Evolutionary conservation across 2,888 invertebrate genomes (phyloP), one percentile per base, ranked within the genome.

Genomic region (Meta bourneti): DNA sequence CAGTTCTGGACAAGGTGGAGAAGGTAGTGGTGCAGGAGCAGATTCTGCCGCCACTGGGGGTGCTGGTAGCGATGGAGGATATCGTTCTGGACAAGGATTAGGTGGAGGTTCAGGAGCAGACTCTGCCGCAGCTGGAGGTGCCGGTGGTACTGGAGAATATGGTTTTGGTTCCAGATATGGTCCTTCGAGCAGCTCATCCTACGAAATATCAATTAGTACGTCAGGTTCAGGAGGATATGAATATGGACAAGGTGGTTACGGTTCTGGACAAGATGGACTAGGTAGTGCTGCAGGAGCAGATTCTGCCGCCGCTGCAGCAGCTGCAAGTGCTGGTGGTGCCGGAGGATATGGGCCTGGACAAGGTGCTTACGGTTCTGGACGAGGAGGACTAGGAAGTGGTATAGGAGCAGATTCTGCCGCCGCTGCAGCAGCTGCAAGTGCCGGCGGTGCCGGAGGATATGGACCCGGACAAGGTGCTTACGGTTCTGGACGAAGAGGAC

Each of bases 331-430:
- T 2, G 7, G 20, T 19, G 80, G 54, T 52, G 51, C 52, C n/a
- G 80, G 49, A 7, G 81, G 49, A 7, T 7, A 4, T 4, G 81
- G 13, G 6, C 13, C 9, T 34, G 34, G 34, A 34, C 34, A 34
- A 34, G 34, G 4, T 34, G 1, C 1, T 2, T 34, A 34, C 34
- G 34, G 34, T n/a, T 54, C 19, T 74, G 84, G 54, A 7, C 34
- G 34, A 16, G 85, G 75, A 61, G 19, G 61, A 16, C 34, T 20
- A 11, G n/a, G 54, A 2, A 74, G 54, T 7, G 84, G 54, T 11
- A 54, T 13, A 84, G 74, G 74, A 54, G 84, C n/a, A 34, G 84
- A 19, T n/a, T 9, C 52, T 11, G 78, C 16, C n/a, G 19, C n/a
- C 1, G 78, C n/a, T 16, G 34, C 9, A 48, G 71, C 20, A 0